A percentile compares a stretch with the other conserved stretches of the same genome.
Conservation (phyloP, 2,113 vertebrate species). For the Lonchura striata region DNA sequence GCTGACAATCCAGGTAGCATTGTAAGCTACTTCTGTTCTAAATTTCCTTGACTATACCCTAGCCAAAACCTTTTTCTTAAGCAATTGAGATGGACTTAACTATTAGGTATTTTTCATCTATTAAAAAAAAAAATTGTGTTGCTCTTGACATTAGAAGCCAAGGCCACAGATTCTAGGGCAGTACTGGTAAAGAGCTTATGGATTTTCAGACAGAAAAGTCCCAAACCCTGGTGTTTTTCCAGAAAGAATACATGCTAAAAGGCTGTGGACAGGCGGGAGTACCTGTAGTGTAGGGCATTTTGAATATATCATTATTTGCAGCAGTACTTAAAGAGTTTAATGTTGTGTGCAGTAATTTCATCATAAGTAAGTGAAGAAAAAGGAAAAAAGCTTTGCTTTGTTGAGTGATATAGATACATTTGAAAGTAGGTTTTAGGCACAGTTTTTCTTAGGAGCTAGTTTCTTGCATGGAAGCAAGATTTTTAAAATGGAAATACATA, state of each 20-base stretch:
- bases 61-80: neutral
- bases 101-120: neutral
- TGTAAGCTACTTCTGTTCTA: constrained; percentile 64
- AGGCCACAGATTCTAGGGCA: neutral
- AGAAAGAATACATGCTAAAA: neutral
- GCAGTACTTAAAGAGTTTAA: neutral
- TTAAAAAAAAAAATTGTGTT: neutral
- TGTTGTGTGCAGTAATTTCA: constrained; percentile 4
- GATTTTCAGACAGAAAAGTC: neutral
- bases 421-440: constrained; percentile 69
- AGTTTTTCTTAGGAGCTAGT: neutral
- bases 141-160: neutral
- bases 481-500: neutral
- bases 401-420: constrained; percentile 83
- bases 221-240: neutral
- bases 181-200: neutral
- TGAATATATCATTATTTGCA: neutral
- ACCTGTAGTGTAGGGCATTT: neutral
- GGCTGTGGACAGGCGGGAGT: neutral
- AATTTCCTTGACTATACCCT: neutral
- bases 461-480: neutral
- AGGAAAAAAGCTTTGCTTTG: constrained; percentile 83
- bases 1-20: constrained; percentile 77
- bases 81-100: neutral
- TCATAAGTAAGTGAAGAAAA: constrained; percentile 80